These are phyloP conservation scores for Mythimna albipuncta DNA, from an alignment of 2,888 invertebrate genomes.

Conservation along the genomic window DNA sequence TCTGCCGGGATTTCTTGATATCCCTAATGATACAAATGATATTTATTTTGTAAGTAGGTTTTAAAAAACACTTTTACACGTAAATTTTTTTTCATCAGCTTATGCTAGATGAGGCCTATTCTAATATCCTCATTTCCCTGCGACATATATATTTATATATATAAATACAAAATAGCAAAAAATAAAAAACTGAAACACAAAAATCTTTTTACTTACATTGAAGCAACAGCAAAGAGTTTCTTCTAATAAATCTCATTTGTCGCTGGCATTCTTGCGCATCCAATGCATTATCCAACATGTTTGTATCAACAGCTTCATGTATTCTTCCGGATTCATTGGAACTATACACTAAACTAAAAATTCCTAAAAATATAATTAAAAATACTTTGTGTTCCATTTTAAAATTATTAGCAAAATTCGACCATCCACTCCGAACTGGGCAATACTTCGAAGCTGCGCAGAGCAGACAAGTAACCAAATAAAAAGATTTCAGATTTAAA, in stretches of 20 bases:
- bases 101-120: too few species aligned
- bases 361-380: conserved; percentile 32
- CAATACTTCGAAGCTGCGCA: background rate
- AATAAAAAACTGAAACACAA: background rate
- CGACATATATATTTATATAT: too few species aligned
- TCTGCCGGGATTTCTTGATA: too few species aligned
- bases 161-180: too few species aligned
- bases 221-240: conserved; percentile 47
- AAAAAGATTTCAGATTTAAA: conserved; percentile 31
- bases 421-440: too few species aligned
- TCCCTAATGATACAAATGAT: too few species aligned
- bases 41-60: too few species aligned
- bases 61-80: too few species aligned
- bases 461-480: conserved; percentile 19
- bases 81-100: too few species aligned
- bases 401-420: background rate
- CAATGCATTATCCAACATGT: conserved; percentile 41
- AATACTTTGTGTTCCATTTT: conserved; percentile 24
- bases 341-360: conserved; percentile 23
- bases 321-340: conserved; percentile 19
- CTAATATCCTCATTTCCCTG: too few species aligned
- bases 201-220: conserved; percentile 42
- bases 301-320: conserved; percentile 25
- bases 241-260: conserved; percentile 41
- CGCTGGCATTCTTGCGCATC: conserved; percentile 53